Percentiles rank a stretch among this genome's conserved stretches.
Conservation (phyloP, 2,888 invertebrate genomes). For the Hirtodrosophila confusa region DNA sequence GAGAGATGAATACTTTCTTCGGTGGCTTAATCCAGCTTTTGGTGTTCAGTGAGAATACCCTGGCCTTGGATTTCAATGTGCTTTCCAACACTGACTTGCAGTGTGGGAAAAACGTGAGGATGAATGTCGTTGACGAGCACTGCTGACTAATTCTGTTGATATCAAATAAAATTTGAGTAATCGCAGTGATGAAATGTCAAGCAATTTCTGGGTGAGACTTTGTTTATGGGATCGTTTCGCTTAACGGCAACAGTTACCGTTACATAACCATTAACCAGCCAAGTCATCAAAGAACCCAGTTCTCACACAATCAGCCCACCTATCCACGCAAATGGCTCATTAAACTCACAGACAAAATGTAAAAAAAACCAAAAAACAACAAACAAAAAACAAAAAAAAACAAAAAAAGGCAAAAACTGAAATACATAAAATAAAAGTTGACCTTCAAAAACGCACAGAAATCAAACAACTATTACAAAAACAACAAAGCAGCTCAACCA, state of each 20-base stretch:
- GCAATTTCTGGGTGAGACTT: too few relatives aligned
- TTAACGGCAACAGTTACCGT: conserved; percentile 27
- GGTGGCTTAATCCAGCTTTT: too few relatives aligned
- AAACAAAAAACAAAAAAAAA: conserved; percentile 25
- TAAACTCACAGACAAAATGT: conserved; percentile 54
- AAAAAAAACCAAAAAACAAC: conserved; percentile 16
- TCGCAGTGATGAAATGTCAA: too few relatives aligned
- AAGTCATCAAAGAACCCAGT: conserved; percentile 39
- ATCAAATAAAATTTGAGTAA: too few relatives aligned
- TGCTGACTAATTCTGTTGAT: too few relatives aligned
- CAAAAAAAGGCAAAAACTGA: conserved; percentile 23
- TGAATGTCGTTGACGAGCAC: too few relatives aligned
- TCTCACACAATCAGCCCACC: conserved; percentile 67
- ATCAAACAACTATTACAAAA: conserved; percentile 66
- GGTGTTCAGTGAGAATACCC: too few relatives aligned
- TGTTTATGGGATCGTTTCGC: neutral
- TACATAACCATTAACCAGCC: conserved; percentile 52
- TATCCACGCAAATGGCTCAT: conserved; percentile 69
- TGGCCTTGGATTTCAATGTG: too few relatives aligned
- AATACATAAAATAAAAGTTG: conserved; percentile 67
- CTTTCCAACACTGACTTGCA: too few relatives aligned
- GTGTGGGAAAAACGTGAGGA: too few relatives aligned
- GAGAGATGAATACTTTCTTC: too few relatives aligned
- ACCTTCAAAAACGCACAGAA: conserved; percentile 77
- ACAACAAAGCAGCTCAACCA: conserved; percentile 63